A percentile compares a stretch with the other conserved stretches of the same genome.
Conservation (phyloP, 2,888 invertebrate species). For the Oscheius sp. region DNA sequence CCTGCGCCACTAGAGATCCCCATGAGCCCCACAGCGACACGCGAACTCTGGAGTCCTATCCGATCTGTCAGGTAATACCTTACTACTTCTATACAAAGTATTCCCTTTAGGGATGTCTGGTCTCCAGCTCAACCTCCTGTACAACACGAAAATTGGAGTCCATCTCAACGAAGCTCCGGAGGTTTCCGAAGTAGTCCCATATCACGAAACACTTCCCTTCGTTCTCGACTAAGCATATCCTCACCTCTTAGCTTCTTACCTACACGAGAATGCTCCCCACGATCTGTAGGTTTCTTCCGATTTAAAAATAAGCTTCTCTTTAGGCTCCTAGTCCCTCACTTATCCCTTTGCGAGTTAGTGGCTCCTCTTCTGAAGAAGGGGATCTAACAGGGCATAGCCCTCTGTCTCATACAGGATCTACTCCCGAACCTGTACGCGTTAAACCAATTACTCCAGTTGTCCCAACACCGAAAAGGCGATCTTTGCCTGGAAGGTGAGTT, state of each 20-base stretch:
- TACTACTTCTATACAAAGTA: too few relatives aligned
- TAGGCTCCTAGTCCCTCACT: slow-evolving; percentile 53
- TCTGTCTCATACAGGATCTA: slow-evolving; percentile 54
- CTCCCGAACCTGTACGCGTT: slow-evolving; percentile 48
- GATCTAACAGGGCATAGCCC: slow-evolving; percentile 46
- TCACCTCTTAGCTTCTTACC: slow-evolving; percentile 53
- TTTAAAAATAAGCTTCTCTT: not conserved
- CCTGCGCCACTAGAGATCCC: slow-evolving; percentile 12
- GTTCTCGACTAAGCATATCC: slow-evolving; percentile 54
- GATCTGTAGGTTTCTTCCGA: slow-evolving; percentile 41
- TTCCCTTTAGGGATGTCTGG: slow-evolving; percentile 28
- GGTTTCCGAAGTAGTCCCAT: slow-evolving; percentile 51
- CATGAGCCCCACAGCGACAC: slow-evolving; percentile 36
- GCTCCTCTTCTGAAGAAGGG: slow-evolving; percentile 43
- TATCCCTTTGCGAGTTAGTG: slow-evolving; percentile 48
- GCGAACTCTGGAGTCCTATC: slow-evolving; percentile 36
- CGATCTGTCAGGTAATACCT: slow-evolving; percentile 24
- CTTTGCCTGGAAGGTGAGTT: slow-evolving; percentile 37
- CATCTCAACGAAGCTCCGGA: slow-evolving; percentile 42
- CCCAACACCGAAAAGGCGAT: slow-evolving; percentile 41
- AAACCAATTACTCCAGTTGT: slow-evolving; percentile 18
- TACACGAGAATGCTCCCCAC: slow-evolving; percentile 52
- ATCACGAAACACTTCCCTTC: slow-evolving; percentile 53
- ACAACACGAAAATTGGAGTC: slow-evolving; percentile 37
- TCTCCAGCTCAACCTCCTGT: slow-evolving; percentile 28